phyloP scores from a whole-genome alignment of 2,113 vertebrate genomes.

The Alexandromys fortis region DNA sequence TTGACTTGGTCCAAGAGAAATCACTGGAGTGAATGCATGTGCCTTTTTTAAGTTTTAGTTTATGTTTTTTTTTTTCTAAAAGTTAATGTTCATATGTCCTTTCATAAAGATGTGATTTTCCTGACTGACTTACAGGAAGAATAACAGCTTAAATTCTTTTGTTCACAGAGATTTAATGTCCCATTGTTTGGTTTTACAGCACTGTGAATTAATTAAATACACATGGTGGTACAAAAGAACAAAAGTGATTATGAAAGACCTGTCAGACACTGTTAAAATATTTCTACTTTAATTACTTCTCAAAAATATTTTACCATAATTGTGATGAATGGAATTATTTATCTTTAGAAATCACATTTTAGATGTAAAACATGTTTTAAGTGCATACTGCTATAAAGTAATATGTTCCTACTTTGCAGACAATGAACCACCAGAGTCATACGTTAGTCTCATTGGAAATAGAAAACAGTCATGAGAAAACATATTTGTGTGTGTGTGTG shows the following conservation, averaged over 20 bases:
- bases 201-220: constrained; percentile 62
- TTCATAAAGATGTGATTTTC: neutral
- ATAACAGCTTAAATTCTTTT: constrained; percentile 25
- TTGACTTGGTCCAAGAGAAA: neutral
- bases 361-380: constrained; percentile 14
- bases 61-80: neutral
- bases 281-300: constrained; percentile 34
- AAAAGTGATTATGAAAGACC: constrained; percentile 65
- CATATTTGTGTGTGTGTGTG: neutral
- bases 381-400: constrained; percentile 1
- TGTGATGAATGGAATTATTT: constrained; percentile 34
- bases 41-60: neutral
- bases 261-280: constrained; percentile 68
- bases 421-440: neutral
- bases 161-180: constrained; percentile 38
- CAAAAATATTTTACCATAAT: constrained; percentile 64
- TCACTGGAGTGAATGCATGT: neutral
- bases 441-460: constrained; percentile 45
- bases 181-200: constrained; percentile 56
- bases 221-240: constrained; percentile 37
- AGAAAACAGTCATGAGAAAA: neutral
- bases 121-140: constrained; percentile 22
- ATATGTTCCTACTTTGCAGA: neutral
- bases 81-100: neutral
- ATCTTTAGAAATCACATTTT: constrained; percentile 54